Conservation (phyloP, 2,113 vertebrate species). For the Dromaius novaehollandiae region DNA sequence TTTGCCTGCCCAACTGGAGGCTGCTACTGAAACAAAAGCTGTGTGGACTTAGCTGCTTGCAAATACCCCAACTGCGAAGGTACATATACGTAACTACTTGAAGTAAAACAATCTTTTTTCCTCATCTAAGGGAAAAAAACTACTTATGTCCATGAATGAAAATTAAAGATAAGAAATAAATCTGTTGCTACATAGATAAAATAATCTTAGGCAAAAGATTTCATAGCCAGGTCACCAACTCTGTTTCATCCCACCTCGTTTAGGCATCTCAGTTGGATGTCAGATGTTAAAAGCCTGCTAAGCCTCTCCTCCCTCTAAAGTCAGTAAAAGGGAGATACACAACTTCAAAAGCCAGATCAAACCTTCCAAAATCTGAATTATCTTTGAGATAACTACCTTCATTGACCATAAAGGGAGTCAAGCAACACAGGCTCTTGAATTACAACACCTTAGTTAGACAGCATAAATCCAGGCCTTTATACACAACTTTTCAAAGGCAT, state of each 20-base stretch:
- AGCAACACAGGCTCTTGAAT: conserved; percentile 49
- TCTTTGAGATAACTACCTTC: conserved; percentile 36
- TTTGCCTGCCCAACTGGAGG: not conserved
- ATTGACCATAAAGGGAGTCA: not conserved
- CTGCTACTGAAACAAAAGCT: not conserved
- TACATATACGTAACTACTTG: not conserved
- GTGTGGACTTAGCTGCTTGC: not conserved
- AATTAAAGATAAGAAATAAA: not conserved
- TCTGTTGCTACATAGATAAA: not conserved
- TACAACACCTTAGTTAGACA: conserved; percentile 19
- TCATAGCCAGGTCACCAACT: not conserved
- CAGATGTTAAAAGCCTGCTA: not conserved
- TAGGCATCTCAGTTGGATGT: not conserved
- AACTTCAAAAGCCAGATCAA: conserved; percentile 28
- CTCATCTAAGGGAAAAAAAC: not conserved
- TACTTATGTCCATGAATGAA: not conserved
- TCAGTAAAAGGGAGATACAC: not conserved
- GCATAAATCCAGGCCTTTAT: not conserved
- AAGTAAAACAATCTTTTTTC: not conserved
- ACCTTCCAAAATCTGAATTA: conserved; percentile 16
- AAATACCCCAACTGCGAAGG: not conserved
- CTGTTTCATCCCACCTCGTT: not conserved
- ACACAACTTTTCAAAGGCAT: conserved; percentile 35
- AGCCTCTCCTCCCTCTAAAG: not conserved
- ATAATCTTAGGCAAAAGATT: not conserved